Percentiles rank a stretch among this genome's conserved stretches.
These are phyloP conservation scores for Scaptomyza flava DNA, from an alignment of 2,888 invertebrate species.

Conservation along the genomic window DNA sequence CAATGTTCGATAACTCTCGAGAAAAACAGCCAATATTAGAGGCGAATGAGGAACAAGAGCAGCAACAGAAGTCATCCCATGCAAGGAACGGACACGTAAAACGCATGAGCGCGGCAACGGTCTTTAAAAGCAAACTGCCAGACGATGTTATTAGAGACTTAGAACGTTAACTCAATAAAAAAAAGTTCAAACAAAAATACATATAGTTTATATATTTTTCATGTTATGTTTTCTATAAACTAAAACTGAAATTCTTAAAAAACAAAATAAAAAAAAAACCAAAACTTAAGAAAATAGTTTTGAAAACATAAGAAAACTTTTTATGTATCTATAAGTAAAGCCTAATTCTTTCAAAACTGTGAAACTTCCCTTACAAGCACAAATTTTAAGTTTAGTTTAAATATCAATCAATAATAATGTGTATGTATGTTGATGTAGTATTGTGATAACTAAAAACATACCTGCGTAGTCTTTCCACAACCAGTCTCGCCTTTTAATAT, in stretches of 20 bases:
- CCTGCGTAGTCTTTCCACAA: slow-evolving; percentile 95
- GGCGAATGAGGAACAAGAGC: neutral
- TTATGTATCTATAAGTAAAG: too few relatives aligned
- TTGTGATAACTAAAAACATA: slow-evolving; percentile 33
- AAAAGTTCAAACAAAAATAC: too few relatives aligned
- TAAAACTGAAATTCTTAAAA: too few relatives aligned
- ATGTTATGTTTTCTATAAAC: too few relatives aligned
- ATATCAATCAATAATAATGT: too few relatives aligned
- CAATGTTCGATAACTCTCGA: slow-evolving; percentile 51
- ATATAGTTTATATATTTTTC: too few relatives aligned
- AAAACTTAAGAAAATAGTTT: neutral
- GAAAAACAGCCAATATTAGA: neutral
- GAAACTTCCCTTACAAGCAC: too few relatives aligned
- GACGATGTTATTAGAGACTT: slow-evolving; percentile 58
- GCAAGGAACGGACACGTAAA: slow-evolving; percentile 36
- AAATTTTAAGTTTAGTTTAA: too few relatives aligned
- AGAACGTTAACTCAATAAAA: slow-evolving; percentile 6
- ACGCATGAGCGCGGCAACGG: slow-evolving; percentile 69
- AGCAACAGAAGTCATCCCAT: neutral
- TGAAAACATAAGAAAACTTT: too few relatives aligned
- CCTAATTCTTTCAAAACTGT: too few relatives aligned
- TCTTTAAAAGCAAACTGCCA: slow-evolving; percentile 59
- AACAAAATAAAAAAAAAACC: too few relatives aligned
- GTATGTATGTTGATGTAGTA: too few relatives aligned
- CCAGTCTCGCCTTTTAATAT: slow-evolving; percentile 97